Conservation (phyloP, 2,113 vertebrate genomes). For the Garra rufa region DNA sequence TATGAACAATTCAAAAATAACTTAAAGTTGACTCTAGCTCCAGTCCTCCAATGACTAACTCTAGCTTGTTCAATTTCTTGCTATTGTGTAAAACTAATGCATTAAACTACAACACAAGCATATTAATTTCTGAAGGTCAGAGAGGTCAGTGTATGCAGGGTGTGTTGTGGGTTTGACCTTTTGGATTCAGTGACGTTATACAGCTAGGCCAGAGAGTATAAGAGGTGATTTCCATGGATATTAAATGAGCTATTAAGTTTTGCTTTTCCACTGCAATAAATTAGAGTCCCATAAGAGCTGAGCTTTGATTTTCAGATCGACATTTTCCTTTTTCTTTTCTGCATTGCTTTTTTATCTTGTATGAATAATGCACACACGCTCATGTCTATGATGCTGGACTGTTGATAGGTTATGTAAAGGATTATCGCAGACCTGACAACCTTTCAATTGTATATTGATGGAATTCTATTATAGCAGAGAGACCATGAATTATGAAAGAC, state of each 20-base stretch:
- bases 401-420: background rate
- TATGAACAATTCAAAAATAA: background rate
- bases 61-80: background rate
- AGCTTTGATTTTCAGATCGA: constrained; percentile 67
- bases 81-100: background rate
- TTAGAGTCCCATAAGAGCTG: constrained; percentile 24
- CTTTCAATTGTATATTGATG: background rate
- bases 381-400: background rate
- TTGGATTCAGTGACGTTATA: background rate
- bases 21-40: background rate
- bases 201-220: background rate
- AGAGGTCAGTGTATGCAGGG: background rate
- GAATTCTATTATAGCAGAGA: background rate
- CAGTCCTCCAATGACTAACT: background rate
- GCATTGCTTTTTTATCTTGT: constrained; percentile 58
- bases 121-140: background rate
- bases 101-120: background rate
- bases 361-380: constrained; percentile 56
- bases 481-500: constrained; percentile 9
- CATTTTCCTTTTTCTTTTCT: constrained; percentile 59
- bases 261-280: constrained; percentile 24
- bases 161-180: background rate
- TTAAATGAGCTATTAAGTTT: constrained; percentile 9
- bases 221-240: constrained; percentile 27
- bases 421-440: background rate